These are phyloP conservation scores for Apolygus lucorum DNA, from an alignment of 1,140 invertebrate genomes.

Conservation along the genomic window DNA sequence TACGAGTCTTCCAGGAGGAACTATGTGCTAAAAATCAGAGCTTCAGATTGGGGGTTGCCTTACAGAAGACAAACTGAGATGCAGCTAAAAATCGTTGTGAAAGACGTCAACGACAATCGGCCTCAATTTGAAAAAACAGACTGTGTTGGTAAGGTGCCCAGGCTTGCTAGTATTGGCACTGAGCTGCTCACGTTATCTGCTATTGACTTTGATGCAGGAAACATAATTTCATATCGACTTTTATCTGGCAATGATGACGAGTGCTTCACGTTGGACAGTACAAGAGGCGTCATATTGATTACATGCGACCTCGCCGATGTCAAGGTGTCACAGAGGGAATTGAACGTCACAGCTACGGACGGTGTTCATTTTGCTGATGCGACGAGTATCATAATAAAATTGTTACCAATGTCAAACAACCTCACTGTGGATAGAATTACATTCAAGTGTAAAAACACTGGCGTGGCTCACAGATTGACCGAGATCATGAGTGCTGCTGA, in stretches of 20 bases:
- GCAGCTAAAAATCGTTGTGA: slow-evolving; percentile 63
- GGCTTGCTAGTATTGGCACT: slow-evolving; percentile 62
- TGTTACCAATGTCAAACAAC: slow-evolving; percentile 37
- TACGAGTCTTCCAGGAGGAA: slow-evolving; percentile 79
- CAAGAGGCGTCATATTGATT: slow-evolving; percentile 55
- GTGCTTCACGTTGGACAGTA: slow-evolving; percentile 76
- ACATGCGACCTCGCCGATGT: slow-evolving; percentile 71
- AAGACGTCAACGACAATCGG: slow-evolving; percentile 86
- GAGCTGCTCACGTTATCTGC: slow-evolving; percentile 85
- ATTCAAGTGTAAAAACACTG: slow-evolving; percentile 76
- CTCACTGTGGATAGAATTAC: slow-evolving; percentile 44
- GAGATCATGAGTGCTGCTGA: slow-evolving; percentile 60
- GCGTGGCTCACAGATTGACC: slow-evolving; percentile 64
- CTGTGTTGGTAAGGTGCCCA: slow-evolving; percentile 71
- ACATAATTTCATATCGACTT: slow-evolving; percentile 75
- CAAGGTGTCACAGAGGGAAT: slow-evolving; percentile 50
- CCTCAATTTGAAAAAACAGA: slow-evolving; percentile 75
- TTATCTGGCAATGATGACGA: slow-evolving; percentile 79
- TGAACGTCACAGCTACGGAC: slow-evolving; percentile 85
- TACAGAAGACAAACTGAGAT: slow-evolving; percentile 82
- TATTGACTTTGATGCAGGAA: slow-evolving; percentile 82
- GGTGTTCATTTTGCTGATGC: slow-evolving; percentile 82
- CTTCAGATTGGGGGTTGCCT: slow-evolving; percentile 88
- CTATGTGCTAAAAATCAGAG: slow-evolving; percentile 70
- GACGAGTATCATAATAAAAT: slow-evolving; percentile 58